A percentile compares a stretch with the other conserved stretches of the same genome.
These are phyloP conservation scores for Phthorimaea operculella DNA, from an alignment of 1,140 invertebrate genomes.

Conservation along the genomic window DNA sequence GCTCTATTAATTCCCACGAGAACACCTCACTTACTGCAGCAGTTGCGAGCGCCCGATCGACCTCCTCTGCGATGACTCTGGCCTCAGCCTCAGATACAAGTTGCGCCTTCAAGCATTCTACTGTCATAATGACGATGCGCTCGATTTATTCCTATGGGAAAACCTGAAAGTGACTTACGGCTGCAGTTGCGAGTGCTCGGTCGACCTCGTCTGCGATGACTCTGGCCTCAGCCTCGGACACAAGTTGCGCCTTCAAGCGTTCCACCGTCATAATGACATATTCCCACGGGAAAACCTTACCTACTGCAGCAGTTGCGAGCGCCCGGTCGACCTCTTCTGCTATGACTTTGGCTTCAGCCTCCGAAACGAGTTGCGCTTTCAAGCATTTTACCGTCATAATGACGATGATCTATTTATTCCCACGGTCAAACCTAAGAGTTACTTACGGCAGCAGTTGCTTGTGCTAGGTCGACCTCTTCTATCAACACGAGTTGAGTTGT, in stretches of 20 bases:
- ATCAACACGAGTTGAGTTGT: constrained; percentile 37
- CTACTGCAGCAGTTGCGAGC: constrained; percentile 23
- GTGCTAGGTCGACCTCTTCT: constrained; percentile 31
- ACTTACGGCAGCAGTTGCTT: constrained; percentile 22
- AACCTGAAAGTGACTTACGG: constrained; percentile 13
- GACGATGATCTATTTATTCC: too few species aligned
- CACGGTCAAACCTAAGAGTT: too few species aligned
- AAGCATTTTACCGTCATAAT: constrained; percentile 37
- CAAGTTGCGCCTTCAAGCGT: constrained; percentile 41
- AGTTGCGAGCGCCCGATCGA: constrained; percentile 29
- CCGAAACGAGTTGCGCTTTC: constrained; percentile 35
- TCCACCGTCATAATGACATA: constrained; percentile 33
- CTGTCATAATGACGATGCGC: constrained; percentile 28
- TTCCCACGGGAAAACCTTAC: background rate
- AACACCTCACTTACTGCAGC: constrained; percentile 16
- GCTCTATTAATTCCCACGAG: too few species aligned
- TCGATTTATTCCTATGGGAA: constrained; percentile 24
- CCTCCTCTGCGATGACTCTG: constrained; percentile 27
- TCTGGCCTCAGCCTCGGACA: constrained; percentile 28
- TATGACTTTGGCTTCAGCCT: constrained; percentile 29
- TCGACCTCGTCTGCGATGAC: constrained; percentile 32
- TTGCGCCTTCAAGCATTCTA: constrained; percentile 46
- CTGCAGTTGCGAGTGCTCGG: constrained; percentile 26
- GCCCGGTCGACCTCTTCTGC: constrained; percentile 34
- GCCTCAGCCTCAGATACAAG: constrained; percentile 31